phyloP scores from a whole-genome alignment of 1,140 invertebrate genomes.

The Phortica variegata region DNA sequence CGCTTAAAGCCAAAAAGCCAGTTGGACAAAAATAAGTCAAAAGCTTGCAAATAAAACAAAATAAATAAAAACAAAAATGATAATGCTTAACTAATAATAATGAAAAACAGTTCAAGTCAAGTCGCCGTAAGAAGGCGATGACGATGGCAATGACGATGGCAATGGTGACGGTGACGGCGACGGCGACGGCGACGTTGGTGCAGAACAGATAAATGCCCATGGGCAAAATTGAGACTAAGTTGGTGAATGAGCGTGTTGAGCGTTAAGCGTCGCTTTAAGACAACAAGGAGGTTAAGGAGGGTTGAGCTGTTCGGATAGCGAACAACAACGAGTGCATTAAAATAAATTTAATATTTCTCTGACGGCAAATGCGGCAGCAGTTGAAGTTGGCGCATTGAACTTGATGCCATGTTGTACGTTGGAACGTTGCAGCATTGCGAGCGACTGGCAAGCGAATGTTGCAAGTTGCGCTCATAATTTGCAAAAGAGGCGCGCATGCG shows the following conservation, averaged over 20 bases:
- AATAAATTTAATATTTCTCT: slow-evolving; percentile 46
- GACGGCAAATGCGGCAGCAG: background rate
- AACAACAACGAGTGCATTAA: slow-evolving; percentile 29
- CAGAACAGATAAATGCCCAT: background rate
- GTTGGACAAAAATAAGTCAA: slow-evolving; percentile 1
- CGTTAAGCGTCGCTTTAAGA: slow-evolving; percentile 9
- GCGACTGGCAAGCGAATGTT: too few species aligned
- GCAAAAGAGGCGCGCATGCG: slow-evolving; percentile 17
- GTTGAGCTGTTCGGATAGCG: too few species aligned
- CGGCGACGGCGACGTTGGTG: too few species aligned
- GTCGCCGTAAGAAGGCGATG: slow-evolving; percentile 22
- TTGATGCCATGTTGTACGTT: slow-evolving; percentile 29
- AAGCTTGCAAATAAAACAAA: slow-evolving; percentile 9
- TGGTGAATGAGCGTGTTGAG: background rate
- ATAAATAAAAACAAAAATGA: background rate
- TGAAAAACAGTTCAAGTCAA: slow-evolving; percentile 8
- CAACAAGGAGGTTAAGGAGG: too few species aligned
- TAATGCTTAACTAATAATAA: slow-evolving; percentile 8
- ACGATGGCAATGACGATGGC: background rate
- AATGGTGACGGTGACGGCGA: background rate
- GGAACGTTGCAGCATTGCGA: slow-evolving; percentile 45
- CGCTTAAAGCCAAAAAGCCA: slow-evolving; percentile 3
- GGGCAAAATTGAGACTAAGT: background rate
- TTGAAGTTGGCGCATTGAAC: slow-evolving; percentile 4
- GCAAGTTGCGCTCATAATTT: slow-evolving; percentile 38